Conservation (phyloP, 2,888 invertebrate species). For the Piscicola geometra region DNA sequence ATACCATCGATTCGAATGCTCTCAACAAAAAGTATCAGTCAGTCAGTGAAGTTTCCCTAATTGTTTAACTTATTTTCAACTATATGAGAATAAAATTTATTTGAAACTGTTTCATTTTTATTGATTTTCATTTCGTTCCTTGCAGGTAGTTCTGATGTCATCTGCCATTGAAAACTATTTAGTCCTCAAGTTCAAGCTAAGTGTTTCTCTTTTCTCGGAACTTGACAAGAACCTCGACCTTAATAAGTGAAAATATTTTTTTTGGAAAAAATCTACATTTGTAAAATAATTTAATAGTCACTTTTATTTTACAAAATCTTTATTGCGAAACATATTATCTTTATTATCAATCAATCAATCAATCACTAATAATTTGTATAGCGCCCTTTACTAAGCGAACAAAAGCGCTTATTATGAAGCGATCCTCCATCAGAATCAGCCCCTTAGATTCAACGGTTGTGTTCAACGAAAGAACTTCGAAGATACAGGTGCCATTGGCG, state of each 20-base stretch:
- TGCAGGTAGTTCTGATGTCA: not conserved
- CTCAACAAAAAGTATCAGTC: not conserved
- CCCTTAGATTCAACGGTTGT: conserved; percentile 13
- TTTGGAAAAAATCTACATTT: not conserved
- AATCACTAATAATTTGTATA: not conserved
- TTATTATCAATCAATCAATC: not conserved
- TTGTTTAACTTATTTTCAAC: not conserved
- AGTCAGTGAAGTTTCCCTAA: not conserved
- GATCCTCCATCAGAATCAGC: not conserved
- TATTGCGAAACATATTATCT: not conserved
- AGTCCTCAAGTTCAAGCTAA: not conserved
- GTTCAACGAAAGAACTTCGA: not conserved
- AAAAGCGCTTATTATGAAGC: too few relatives aligned
- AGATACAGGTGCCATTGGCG: not conserved
- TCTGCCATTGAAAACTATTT: conserved; percentile 13
- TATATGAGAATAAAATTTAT: conserved; percentile 1
- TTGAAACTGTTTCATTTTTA: not conserved
- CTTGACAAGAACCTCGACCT: not conserved
- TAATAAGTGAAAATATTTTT: not conserved
- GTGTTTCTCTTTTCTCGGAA: not conserved
- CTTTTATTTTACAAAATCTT: not conserved
- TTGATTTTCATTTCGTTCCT: too few relatives aligned
- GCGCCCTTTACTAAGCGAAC: not conserved
- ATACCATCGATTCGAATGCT: not conserved
- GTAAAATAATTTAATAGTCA: too few relatives aligned